phyloP scores from a whole-genome alignment of 2,888 invertebrate species.

The Conomelus anceps region DNA sequence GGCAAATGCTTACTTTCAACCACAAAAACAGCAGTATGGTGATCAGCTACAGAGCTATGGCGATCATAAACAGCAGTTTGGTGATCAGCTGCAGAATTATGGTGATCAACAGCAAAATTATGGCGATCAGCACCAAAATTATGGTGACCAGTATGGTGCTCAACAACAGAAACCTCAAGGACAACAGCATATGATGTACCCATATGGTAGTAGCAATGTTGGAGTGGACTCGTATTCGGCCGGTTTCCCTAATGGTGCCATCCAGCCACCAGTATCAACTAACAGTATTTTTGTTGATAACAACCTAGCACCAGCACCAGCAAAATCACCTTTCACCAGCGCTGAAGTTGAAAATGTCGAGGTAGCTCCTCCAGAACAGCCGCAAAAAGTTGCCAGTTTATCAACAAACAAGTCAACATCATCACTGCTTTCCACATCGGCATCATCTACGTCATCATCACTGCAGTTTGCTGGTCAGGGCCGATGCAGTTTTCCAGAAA shows the following conservation, averaged over 20 bases:
- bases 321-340: not conserved
- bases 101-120: not conserved
- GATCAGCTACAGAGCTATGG: too few relatives aligned
- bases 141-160: not conserved
- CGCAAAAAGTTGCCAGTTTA: not conserved
- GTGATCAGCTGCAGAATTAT: not conserved
- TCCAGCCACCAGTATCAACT: not conserved
- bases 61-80: too few relatives aligned
- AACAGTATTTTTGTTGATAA: not conserved
- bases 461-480: conserved; percentile 25
- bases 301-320: not conserved
- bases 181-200: not conserved
- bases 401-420: not conserved
- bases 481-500: conserved; percentile 43
- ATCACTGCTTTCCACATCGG: not conserved
- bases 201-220: not conserved
- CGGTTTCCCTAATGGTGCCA: not conserved
- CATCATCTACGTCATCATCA: not conserved
- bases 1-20: not conserved
- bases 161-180: not conserved
- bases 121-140: not conserved
- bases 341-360: conserved; percentile 23
- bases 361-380: conserved; percentile 18
- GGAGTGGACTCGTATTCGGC: not conserved
- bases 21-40: not conserved